Percentiles rank a stretch among this genome's conserved stretches.
Conservation (phyloP, 2,113 vertebrate genomes). For the Arenaria interpres region DNA sequence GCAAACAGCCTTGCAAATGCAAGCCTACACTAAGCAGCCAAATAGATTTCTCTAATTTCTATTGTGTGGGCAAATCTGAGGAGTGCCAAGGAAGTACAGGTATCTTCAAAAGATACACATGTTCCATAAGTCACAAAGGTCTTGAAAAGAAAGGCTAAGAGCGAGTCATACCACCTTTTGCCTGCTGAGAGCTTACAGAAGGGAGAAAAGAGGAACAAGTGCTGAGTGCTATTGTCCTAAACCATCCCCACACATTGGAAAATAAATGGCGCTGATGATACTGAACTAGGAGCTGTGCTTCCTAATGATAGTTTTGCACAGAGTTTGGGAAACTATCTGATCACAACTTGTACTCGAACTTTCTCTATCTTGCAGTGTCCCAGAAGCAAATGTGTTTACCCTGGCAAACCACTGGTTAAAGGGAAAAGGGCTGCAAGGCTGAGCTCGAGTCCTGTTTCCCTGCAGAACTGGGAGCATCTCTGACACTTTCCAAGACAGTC, state of each 20-base stretch:
- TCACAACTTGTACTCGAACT: neutral
- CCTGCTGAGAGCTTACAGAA: neutral
- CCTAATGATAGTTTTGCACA: neutral
- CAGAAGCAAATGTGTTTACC: neutral
- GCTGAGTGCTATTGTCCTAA: neutral
- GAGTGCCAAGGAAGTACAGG: neutral
- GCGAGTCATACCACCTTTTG: neutral
- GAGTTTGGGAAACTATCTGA: neutral
- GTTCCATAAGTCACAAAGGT: neutral
- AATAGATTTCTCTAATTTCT: neutral
- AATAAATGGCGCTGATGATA: neutral
- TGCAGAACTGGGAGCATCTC: neutral
- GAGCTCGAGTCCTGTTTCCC: neutral
- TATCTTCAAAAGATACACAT: neutral
- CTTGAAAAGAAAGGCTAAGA: neutral
- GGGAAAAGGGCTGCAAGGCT: neutral
- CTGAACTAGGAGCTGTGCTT: neutral
- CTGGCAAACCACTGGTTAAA: neutral
- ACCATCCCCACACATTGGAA: neutral
- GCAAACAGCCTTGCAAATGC: neutral
- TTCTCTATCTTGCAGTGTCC: neutral
- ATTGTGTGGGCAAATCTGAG: neutral
- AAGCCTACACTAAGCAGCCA: neutral
- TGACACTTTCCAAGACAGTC: neutral
- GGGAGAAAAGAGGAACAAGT: neutral